Conservation (phyloP, 2,797 vertebrate species). For the Sebastes diploproa region DNA sequence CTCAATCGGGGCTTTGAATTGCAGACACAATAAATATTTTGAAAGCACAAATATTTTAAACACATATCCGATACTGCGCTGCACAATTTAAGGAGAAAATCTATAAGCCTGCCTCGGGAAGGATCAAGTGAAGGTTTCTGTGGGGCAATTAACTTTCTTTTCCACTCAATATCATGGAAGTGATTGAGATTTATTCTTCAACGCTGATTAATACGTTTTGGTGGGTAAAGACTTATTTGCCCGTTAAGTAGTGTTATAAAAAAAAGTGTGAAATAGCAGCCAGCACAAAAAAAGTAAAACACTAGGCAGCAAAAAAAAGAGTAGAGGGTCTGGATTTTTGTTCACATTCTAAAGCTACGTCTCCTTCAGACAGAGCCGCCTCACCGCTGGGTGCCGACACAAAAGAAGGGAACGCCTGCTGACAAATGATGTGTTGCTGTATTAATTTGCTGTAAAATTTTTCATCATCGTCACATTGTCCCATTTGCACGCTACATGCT, state of each 20-base stretch:
- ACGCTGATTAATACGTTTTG: conserved; percentile 18
- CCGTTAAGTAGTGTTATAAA: neutral
- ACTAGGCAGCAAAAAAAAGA: neutral
- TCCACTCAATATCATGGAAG: conserved; percentile 5
- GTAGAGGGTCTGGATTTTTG: neutral
- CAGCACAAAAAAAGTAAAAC: neutral
- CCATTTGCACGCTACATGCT: conserved; percentile 68
- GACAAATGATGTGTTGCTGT: conserved; percentile 72
- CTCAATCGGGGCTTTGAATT: conserved; percentile 12
- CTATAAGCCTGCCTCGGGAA: conserved; percentile 9
- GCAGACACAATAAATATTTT: conserved; percentile 48
- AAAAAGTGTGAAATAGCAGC: neutral
- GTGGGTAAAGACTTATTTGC: neutral
- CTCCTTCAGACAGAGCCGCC: conserved; percentile 27
- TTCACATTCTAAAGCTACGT: conserved; percentile 30
- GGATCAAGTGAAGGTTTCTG: conserved; percentile 26
- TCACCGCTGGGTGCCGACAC: conserved; percentile 50
- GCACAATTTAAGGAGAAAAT: conserved; percentile 35
- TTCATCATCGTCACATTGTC: conserved; percentile 68
- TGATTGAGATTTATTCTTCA: conserved; percentile 6
- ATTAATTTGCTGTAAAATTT: conserved; percentile 72
- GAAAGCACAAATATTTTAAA: conserved; percentile 48
- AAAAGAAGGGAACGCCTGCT: conserved; percentile 51
- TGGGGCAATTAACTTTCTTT: conserved; percentile 6
- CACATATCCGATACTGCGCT: conserved; percentile 23